A percentile compares a stretch with the other conserved stretches of the same genome.
Conservation (phyloP, 2,797 vertebrate species). For the Notolabrus celidotus region DNA sequence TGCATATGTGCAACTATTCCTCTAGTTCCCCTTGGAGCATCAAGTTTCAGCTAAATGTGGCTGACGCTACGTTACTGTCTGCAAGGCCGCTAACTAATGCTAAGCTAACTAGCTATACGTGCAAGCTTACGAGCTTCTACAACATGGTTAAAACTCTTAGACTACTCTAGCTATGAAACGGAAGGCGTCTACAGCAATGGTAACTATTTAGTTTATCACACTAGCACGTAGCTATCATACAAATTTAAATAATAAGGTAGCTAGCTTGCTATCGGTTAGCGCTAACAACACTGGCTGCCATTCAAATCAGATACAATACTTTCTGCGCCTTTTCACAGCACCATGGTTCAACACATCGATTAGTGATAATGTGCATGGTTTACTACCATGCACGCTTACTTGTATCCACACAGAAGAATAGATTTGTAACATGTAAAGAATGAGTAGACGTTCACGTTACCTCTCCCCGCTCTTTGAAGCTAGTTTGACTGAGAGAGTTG, state of each 20-base stretch:
- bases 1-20: neutral
- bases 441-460: slow-evolving; percentile 52
- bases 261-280: slow-evolving; percentile 52
- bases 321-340: slow-evolving; percentile 17
- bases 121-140: neutral
- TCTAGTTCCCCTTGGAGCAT: neutral
- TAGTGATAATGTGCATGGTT: neutral
- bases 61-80: slow-evolving; percentile 27
- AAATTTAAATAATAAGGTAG: slow-evolving; percentile 6
- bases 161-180: rapidly evolving
- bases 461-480: slow-evolving; percentile 71
- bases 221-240: neutral
- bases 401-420: rapidly evolving
- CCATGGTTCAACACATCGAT: slow-evolving; percentile 19
- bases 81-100: slow-evolving; percentile 63
- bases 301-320: slow-evolving; percentile 59
- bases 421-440: neutral
- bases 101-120: slow-evolving; percentile 66
- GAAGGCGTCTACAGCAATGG: rapidly evolving
- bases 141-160: neutral
- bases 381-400: rapidly evolving
- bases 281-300: slow-evolving; percentile 75
- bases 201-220: rapidly evolving
- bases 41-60: slow-evolving; percentile 51
- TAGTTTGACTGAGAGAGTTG: slow-evolving; percentile 77